These are phyloP conservation scores for Koerneria pararmatus DNA, from an alignment of 2,888 invertebrate species.

Conservation along the genomic window DNA sequence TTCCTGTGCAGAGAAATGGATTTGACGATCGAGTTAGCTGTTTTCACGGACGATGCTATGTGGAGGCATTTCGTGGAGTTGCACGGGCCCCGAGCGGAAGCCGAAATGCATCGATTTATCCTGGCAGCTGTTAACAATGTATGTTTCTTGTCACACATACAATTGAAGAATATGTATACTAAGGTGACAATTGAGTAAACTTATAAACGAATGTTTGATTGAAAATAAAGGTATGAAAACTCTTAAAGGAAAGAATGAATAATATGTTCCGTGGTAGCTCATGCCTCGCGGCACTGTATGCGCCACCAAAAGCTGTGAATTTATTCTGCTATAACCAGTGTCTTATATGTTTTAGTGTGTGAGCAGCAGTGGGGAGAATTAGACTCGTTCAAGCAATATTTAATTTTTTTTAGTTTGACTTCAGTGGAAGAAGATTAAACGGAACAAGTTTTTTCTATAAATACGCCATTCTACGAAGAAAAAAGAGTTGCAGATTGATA, in stretches of 20 bases:
- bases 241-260: too few species aligned
- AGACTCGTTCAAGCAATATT: too few species aligned
- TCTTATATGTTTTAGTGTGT: background rate
- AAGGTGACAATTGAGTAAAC: background rate
- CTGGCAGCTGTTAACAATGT: conserved; percentile 56
- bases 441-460: too few species aligned
- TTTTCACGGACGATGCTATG: conserved; percentile 55
- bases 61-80: conserved; percentile 42
- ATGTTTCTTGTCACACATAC: conserved; percentile 15
- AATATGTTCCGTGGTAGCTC: background rate
- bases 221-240: too few species aligned
- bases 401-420: too few species aligned
- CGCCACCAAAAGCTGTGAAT: background rate
- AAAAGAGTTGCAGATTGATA: conserved; percentile 43
- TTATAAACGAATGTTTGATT: background rate
- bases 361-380: too few species aligned
- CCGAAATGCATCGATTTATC: conserved; percentile 51
- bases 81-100: conserved; percentile 37
- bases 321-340: background rate
- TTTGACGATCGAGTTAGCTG: conserved; percentile 48
- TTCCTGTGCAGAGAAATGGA: conserved; percentile 26
- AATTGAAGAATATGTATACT: background rate
- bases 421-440: too few species aligned
- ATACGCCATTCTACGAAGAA: background rate
- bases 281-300: background rate